phyloP scores from a whole-genome alignment of 2,113 vertebrate genomes.

The Malurus alboscapulatus region DNA sequence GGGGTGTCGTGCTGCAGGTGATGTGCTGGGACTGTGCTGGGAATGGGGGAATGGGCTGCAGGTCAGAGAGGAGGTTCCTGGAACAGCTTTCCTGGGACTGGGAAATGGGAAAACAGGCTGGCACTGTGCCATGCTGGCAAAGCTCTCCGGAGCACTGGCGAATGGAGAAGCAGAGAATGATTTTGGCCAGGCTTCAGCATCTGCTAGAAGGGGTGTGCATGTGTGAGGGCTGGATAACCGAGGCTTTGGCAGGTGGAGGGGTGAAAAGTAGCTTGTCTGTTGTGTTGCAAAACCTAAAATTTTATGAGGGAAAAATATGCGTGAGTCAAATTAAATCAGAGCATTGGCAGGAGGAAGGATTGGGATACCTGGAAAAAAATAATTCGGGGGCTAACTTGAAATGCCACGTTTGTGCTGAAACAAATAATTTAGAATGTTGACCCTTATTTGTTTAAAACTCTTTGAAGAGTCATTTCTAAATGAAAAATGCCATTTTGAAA shows the following conservation, averaged over 20 bases:
- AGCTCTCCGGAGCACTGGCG: background rate
- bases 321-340: background rate
- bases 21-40: background rate
- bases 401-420: background rate
- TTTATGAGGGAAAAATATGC: background rate
- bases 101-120: background rate
- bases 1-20: background rate
- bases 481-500: background rate
- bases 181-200: conserved; percentile 30
- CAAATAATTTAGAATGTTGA: background rate
- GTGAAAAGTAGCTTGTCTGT: conserved; percentile 17
- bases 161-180: background rate
- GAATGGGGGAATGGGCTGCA: background rate
- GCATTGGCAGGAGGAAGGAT: background rate
- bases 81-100: background rate
- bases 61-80: background rate
- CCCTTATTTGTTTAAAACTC: background rate
- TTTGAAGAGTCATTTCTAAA: background rate
- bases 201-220: background rate
- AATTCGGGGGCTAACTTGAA: background rate
- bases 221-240: conserved; percentile 5
- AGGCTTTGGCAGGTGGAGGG: conserved; percentile 26
- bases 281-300: background rate
- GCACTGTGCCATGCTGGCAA: background rate
- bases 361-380: background rate